A percentile compares a stretch with the other conserved stretches of the same genome.
phyloP scores from a whole-genome alignment of 2,888 invertebrate species.

The Phlogophora meticulosa region DNA sequence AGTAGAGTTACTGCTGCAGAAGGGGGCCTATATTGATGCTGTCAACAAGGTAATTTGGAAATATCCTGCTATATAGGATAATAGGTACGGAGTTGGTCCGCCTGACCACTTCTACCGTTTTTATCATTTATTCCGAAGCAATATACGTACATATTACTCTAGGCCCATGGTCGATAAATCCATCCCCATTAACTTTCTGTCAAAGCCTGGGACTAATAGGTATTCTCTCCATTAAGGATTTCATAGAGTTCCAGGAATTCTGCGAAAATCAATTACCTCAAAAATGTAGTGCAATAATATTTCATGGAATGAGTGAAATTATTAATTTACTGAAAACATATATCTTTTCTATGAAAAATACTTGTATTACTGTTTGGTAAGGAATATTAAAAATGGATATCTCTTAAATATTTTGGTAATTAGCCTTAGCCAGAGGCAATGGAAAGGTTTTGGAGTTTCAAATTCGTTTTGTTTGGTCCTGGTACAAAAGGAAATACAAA shows the following conservation, averaged over 20 bases:
- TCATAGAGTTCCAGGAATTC: neutral
- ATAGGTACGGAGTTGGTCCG: too few relatives aligned
- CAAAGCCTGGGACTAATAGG: neutral
- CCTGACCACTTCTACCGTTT: too few relatives aligned
- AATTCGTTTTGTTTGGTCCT: conserved; percentile 20
- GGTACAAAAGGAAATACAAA: conserved; percentile 24
- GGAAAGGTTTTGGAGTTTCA: conserved; percentile 24
- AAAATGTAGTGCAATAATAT: neutral
- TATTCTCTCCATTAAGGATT: neutral
- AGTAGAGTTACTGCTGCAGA: conserved; percentile 92
- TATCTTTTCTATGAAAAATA: too few relatives aligned
- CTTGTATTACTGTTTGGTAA: too few relatives aligned
- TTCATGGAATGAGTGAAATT: neutral
- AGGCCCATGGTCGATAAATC: neutral
- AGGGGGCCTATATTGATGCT: conserved; percentile 93
- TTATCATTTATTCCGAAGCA: neutral
- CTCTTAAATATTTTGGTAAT: conserved; percentile 2
- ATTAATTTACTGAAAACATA: neutral
- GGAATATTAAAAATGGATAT: neutral
- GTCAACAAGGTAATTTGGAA: conserved; percentile 92
- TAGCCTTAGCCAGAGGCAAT: conserved; percentile 6
- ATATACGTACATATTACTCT: neutral
- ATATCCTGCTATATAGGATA: neutral
- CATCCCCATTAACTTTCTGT: neutral
- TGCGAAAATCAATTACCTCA: conserved; percentile 3